A percentile compares a stretch with the other conserved stretches of the same genome.
Conservation (phyloP, 2,113 vertebrate genomes). For the Syngnathus scovelli region DNA sequence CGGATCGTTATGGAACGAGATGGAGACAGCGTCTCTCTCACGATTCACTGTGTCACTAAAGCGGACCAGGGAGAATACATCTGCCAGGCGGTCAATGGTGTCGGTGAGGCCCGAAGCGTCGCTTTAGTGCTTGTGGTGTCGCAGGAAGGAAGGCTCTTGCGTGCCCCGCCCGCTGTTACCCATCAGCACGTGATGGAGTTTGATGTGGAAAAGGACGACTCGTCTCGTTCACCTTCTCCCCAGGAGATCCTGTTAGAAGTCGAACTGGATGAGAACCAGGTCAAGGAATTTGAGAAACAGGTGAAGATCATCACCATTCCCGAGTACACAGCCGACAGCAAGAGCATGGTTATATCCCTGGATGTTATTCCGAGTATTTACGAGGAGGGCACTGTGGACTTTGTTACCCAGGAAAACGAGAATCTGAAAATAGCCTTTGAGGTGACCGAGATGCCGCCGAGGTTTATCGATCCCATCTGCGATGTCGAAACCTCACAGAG, state of each 20-base stretch:
- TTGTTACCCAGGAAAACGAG: slow-evolving; percentile 71
- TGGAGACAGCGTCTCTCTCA: slow-evolving; percentile 76
- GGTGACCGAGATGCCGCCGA: slow-evolving; percentile 91
- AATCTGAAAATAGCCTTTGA: slow-evolving; percentile 92
- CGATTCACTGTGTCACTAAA: slow-evolving; percentile 75
- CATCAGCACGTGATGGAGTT: slow-evolving; percentile 97
- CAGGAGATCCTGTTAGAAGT: slow-evolving; percentile 97
- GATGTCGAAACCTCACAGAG: slow-evolving; percentile 80
- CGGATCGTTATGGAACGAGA: slow-evolving; percentile 79
- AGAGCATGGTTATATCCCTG: slow-evolving; percentile 93
- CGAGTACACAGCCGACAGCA: slow-evolving; percentile 88
- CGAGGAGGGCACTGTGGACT: slow-evolving; percentile 74
- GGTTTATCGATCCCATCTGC: slow-evolving; percentile 84
- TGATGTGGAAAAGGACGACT: slow-evolving; percentile 82
- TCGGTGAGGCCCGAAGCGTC: slow-evolving; percentile 89
- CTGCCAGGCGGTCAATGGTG: slow-evolving; percentile 88
- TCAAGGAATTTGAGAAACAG: slow-evolving; percentile 94
- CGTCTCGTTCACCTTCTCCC: slow-evolving; percentile 91
- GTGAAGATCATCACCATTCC: slow-evolving; percentile 96
- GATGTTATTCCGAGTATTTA: slow-evolving; percentile 87
- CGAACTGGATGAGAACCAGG: slow-evolving; percentile 92
- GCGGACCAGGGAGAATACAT: slow-evolving; percentile 85
- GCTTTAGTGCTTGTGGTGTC: slow-evolving; percentile 79
- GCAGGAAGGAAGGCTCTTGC: slow-evolving; percentile 75
- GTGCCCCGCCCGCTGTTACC: slow-evolving; percentile 84